These are phyloP conservation scores for Myioborus miniatus DNA, from an alignment of 2,797 vertebrate genomes.

Conservation along the genomic window DNA sequence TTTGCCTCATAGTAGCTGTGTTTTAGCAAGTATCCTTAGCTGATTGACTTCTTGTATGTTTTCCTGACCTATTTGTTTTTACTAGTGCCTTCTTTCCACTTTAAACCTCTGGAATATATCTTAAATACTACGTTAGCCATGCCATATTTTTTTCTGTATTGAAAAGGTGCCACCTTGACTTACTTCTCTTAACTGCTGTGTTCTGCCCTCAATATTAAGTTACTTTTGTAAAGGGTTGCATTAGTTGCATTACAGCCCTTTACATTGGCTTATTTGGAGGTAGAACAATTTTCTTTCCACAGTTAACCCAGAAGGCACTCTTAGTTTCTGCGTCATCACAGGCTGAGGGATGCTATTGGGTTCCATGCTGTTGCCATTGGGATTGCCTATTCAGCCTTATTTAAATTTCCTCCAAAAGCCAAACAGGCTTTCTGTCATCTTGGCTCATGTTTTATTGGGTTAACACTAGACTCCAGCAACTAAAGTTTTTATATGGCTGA, in stretches of 20 bases:
- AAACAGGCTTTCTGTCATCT: neutral
- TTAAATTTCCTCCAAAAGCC: neutral
- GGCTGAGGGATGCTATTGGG: neutral
- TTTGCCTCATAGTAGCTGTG: neutral
- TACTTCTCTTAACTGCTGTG: neutral
- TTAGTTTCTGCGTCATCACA: neutral
- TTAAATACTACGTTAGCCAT: neutral
- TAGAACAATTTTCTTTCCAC: neutral
- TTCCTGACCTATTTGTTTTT: neutral
- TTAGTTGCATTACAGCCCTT: neutral
- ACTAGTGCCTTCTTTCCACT: neutral
- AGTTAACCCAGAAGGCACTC: neutral
- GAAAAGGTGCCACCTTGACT: neutral
- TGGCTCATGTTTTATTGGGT: accelerated
- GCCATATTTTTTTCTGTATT: neutral
- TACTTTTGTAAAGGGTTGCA: neutral
- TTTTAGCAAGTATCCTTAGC: neutral
- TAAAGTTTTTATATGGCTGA: neutral
- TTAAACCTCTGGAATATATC: neutral
- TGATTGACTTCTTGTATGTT: neutral
- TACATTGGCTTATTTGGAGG: neutral
- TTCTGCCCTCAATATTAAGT: neutral
- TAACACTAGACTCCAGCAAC: neutral
- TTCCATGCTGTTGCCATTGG: neutral
- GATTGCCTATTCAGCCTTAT: neutral